phyloP scores from a whole-genome alignment of 1,140 invertebrate species.

The Zaprionus africanus region DNA sequence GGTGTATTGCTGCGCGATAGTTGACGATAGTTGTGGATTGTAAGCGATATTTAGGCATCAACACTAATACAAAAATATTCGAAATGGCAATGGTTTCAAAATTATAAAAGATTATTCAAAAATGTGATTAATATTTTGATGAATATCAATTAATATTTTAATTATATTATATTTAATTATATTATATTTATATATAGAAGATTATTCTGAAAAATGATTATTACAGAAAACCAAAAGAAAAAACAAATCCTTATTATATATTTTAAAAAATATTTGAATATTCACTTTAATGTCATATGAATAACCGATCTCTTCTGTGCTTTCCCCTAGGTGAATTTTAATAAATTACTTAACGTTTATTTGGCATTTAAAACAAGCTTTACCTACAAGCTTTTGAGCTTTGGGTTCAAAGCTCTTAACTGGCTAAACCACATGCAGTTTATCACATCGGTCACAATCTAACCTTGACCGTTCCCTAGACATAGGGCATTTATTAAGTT shows the following conservation, averaged over 20 bases:
- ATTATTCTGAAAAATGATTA: too few species aligned
- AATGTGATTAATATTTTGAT: too few species aligned
- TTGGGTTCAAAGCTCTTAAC: conserved; percentile 8
- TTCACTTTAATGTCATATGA: neutral
- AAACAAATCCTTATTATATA: too few species aligned
- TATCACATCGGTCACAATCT: conserved; percentile 13
- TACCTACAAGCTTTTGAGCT: neutral
- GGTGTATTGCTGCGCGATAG: neutral
- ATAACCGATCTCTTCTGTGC: neutral
- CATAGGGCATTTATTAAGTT: conserved; percentile 53
- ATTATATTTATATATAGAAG: too few species aligned
- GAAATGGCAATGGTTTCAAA: too few species aligned
- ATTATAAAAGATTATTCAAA: too few species aligned
- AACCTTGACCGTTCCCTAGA: conserved; percentile 29
- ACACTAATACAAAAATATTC: neutral
- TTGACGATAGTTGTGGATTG: neutral
- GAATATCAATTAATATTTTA: neutral
- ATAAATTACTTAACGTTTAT: neutral
- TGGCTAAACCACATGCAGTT: conserved; percentile 4
- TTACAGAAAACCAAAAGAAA: too few species aligned
- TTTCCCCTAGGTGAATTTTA: neutral
- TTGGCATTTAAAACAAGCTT: neutral
- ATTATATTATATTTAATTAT: too few species aligned
- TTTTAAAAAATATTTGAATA: too few species aligned
- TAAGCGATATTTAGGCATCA: neutral